Evolutionary conservation across 2,888 invertebrate species (phyloP).

Genomic region (Ormyrus labotus): DNA sequence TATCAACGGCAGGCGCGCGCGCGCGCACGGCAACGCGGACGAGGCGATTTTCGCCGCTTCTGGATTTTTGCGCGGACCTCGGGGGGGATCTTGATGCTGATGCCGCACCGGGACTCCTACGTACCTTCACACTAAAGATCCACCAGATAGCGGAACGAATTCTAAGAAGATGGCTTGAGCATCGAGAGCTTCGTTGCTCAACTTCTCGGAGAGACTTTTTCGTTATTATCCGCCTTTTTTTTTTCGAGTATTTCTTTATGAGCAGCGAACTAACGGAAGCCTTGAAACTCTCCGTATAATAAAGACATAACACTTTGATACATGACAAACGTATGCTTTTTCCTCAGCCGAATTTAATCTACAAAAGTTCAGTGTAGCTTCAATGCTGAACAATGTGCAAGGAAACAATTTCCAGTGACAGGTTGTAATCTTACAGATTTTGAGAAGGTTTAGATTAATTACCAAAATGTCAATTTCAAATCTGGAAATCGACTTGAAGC

Average conservation of each 20-base stretch:
- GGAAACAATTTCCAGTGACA: too few species aligned
- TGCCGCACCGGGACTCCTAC: not conserved
- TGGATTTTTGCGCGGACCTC: conserved; percentile 24
- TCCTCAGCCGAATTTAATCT: not conserved
- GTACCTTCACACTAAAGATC: conserved; percentile 41
- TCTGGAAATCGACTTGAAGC: too few species aligned
- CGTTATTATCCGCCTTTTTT: not conserved
- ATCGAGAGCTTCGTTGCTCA: conserved; percentile 14
- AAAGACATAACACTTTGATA: too few species aligned
- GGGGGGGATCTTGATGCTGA: conserved; percentile 37
- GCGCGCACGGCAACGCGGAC: not conserved
- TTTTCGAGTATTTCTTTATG: conserved; percentile 3
- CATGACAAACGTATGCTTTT: not conserved
- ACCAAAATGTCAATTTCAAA: too few species aligned
- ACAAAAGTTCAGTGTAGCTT: too few species aligned
- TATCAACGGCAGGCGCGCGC: conserved; percentile 33
- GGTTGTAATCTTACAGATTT: too few species aligned
- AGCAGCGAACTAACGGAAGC: not conserved
- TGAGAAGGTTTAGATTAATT: too few species aligned
- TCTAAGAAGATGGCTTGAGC: conserved; percentile 41
- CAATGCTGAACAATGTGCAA: too few species aligned
- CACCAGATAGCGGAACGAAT: conserved; percentile 27
- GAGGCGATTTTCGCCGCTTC: conserved; percentile 21
- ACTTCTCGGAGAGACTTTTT: not conserved
- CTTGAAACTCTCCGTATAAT: not conserved